phyloP scores from a whole-genome alignment of 2,888 invertebrate genomes.

The Beris chalybata region DNA sequence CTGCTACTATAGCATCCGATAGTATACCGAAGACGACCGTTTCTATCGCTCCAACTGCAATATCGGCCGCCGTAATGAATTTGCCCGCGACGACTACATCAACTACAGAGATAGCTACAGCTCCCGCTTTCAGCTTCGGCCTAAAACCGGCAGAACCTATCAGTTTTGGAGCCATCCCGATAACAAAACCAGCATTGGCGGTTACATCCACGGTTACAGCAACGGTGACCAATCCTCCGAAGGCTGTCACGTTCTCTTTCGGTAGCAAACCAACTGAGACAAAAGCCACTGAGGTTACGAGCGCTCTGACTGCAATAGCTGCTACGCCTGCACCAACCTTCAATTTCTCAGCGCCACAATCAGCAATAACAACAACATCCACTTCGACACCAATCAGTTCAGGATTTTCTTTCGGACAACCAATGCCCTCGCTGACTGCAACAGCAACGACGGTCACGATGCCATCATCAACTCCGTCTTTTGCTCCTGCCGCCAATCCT shows the following conservation, averaged over 20 bases:
- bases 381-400: conserved; percentile 31
- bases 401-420: conserved; percentile 3
- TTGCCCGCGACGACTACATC: neutral
- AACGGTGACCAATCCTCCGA: neutral
- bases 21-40: neutral
- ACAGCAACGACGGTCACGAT: neutral
- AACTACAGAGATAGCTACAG: neutral
- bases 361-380: conserved; percentile 23
- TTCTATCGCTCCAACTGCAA: neutral
- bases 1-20: neutral
- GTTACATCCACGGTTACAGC: neutral
- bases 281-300: too few relatives aligned
- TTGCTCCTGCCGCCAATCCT: neutral
- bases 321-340: neutral
- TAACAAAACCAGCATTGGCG: neutral
- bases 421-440: neutral
- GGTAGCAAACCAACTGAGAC: too few relatives aligned
- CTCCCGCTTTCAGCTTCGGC: conserved; percentile 23
- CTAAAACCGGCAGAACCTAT: conserved; percentile 5
- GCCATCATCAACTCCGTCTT: neutral
- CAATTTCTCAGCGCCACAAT: neutral
- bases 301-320: neutral
- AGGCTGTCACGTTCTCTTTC: neutral
- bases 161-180: neutral
- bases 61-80: conserved; percentile 18